These are phyloP conservation scores for Charaxes varanes DNA, from an alignment of 1,140 invertebrate genomes.

Conservation along the genomic window DNA sequence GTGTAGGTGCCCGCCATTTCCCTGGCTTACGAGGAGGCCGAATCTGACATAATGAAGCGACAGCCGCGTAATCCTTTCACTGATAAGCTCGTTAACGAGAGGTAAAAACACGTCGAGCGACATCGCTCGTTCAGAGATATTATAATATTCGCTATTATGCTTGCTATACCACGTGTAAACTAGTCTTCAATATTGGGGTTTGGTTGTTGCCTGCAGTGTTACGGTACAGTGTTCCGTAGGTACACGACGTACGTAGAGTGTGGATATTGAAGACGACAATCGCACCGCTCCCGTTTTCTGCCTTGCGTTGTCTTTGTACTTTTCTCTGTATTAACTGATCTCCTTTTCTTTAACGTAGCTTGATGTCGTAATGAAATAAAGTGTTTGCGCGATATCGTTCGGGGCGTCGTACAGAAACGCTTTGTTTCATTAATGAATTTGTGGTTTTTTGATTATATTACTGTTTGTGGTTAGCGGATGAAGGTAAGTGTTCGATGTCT, in stretches of 20 bases:
- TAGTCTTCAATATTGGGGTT: constrained; percentile 66
- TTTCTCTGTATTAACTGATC: constrained; percentile 51
- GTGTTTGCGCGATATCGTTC: constrained; percentile 30
- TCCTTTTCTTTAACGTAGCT: constrained; percentile 58
- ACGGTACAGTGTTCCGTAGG: constrained; percentile 45
- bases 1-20: constrained; percentile 98
- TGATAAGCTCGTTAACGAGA: constrained; percentile 99
- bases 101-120: constrained; percentile 79
- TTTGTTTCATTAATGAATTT: constrained; percentile 47
- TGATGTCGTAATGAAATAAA: constrained; percentile 55
- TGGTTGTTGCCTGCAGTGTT: constrained; percentile 66
- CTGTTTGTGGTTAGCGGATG: constrained; percentile 33
- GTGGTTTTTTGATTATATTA: constrained; percentile 41
- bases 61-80: constrained; percentile 96
- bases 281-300: constrained; percentile 61
- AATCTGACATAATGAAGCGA: constrained; percentile 99
- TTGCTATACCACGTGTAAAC: constrained; percentile 67
- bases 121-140: constrained; percentile 51
- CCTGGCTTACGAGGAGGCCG: constrained; percentile 99
- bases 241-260: constrained; percentile 36
- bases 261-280: constrained; percentile 64
- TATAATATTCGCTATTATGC: constrained; percentile 68
- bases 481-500: constrained; percentile 65
- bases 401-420: constrained; percentile 34
- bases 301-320: constrained; percentile 62